phyloP scores from a whole-genome alignment of 2,797 vertebrate genomes.

The Mallotus villosus region DNA sequence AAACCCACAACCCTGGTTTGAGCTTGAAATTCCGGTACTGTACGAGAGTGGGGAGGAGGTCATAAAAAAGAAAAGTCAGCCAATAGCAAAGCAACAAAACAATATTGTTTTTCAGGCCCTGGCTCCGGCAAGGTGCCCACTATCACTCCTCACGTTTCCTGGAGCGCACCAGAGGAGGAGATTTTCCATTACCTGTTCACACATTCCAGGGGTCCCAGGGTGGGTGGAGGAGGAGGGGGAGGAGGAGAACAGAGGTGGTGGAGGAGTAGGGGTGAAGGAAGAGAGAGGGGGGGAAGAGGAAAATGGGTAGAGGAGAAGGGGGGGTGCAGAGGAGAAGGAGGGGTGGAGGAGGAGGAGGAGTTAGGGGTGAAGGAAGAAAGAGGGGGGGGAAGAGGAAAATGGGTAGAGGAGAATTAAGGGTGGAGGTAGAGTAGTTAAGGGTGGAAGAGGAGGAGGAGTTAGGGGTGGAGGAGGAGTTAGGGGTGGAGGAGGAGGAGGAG shows the following conservation, averaged over 20 bases:
- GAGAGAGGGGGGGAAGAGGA: not conserved
- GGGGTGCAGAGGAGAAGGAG: not conserved
- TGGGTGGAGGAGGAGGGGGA: not conserved
- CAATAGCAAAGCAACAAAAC: conserved; percentile 5
- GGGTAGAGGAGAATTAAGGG: too few species aligned
- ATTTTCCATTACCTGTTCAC: conserved; percentile 48
- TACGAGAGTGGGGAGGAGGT: not conserved
- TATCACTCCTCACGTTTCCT: conserved; percentile 14
- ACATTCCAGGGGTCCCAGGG: conserved; percentile 28
- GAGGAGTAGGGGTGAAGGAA: too few species aligned
- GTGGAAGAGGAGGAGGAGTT: too few species aligned
- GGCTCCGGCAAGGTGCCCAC: conserved; percentile 13
- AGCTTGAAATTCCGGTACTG: not conserved
- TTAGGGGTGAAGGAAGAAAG: too few species aligned
- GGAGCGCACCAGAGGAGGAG: conserved; percentile 7
- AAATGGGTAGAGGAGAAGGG: not conserved
- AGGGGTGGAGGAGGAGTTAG: not conserved
- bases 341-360: not conserved
- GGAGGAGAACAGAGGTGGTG: too few species aligned
- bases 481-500: not conserved
- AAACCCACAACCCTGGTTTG: not conserved
- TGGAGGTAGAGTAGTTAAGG: too few species aligned
- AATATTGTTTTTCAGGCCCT: conserved; percentile 8
- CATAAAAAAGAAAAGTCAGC: not conserved
- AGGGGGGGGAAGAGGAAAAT: too few species aligned